phyloP scores from a whole-genome alignment of 2,888 invertebrate genomes.

The Lithophane socia region DNA sequence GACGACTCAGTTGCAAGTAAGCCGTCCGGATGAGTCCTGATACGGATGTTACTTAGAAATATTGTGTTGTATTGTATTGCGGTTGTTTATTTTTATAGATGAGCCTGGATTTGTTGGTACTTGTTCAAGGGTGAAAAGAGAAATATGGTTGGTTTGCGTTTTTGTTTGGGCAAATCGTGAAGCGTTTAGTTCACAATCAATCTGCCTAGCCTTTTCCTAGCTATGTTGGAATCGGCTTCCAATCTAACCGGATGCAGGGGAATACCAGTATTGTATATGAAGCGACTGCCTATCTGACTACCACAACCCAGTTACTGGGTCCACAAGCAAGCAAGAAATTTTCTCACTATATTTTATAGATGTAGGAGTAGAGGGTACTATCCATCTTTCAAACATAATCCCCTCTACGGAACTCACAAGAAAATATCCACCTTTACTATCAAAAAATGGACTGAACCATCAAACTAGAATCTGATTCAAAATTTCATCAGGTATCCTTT shows the following conservation, averaged over 20 bases:
- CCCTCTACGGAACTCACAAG: neutral
- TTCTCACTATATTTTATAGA: too few relatives aligned
- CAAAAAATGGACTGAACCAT: conserved; percentile 50
- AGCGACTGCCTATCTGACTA: too few relatives aligned
- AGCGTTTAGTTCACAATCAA: too few relatives aligned
- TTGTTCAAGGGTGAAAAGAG: neutral
- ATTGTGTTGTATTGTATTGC: conserved; percentile 14
- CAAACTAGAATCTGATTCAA: conserved; percentile 66
- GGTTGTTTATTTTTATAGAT: conserved; percentile 19
- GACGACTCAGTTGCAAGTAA: conserved; percentile 45
- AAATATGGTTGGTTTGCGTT: neutral
- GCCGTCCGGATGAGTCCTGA: conserved; percentile 1
- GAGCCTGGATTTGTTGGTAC: neutral
- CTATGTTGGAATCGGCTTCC: too few relatives aligned
- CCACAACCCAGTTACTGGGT: too few relatives aligned
- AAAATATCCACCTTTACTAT: conserved; percentile 5
- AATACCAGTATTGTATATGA: too few relatives aligned
- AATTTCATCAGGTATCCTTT: conserved; percentile 75
- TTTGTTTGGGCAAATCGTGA: neutral
- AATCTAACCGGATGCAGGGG: too few relatives aligned
- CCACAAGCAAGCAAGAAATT: too few relatives aligned
- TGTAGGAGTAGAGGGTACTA: too few relatives aligned
- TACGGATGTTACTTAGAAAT: conserved; percentile 24
- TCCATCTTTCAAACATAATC: neutral
- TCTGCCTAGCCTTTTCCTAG: too few relatives aligned